Conservation (phyloP, 1,140 invertebrate genomes). For the Alviniconcha marisindica region DNA sequence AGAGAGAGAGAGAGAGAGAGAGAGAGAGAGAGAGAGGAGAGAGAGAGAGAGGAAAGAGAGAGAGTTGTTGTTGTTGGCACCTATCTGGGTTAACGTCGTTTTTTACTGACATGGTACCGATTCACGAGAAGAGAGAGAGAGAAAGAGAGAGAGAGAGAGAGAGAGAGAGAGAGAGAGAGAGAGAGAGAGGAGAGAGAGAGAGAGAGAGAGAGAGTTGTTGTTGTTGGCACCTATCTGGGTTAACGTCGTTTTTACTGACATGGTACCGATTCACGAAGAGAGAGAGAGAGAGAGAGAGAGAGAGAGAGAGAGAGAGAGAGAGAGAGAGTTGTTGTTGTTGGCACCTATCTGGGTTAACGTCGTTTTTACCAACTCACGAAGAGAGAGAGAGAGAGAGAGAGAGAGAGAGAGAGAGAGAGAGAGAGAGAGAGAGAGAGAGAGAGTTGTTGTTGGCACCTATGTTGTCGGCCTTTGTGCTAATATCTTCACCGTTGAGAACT, state of each 20-base stretch:
- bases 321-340: neutral
- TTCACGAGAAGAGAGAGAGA: neutral
- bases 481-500: too few relatives aligned
- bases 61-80: too few relatives aligned
- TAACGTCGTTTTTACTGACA: too few relatives aligned
- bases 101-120: too few relatives aligned
- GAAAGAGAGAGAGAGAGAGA: neutral
- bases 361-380: neutral
- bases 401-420: conserved; percentile 19
- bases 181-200: conserved; percentile 2
- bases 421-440: neutral
- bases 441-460: neutral
- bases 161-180: conserved; percentile 5
- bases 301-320: neutral
- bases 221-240: too few relatives aligned
- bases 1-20: neutral
- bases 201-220: neutral
- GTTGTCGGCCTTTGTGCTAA: neutral
- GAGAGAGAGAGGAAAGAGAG: neutral
- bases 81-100: neutral
- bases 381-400: neutral
- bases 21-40: conserved; percentile 19
- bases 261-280: too few relatives aligned
- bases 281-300: conserved; percentile 11
- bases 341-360: neutral